Evolutionary conservation across 1,140 invertebrate genomes (phyloP).

Genomic region (Pseudomyrmex dendroicus): DNA sequence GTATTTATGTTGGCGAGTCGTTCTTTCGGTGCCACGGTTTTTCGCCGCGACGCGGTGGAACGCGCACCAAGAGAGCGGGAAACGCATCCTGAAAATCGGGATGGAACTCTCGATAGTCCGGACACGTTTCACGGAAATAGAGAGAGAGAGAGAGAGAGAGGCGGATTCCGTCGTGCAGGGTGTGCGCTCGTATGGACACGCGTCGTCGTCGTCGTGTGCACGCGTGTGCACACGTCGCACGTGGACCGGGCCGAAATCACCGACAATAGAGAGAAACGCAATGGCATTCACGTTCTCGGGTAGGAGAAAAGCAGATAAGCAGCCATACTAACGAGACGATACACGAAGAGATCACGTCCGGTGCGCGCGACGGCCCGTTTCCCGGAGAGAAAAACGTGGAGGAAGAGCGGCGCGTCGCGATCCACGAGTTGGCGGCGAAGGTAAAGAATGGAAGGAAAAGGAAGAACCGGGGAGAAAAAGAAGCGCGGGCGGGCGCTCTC

Average conservation of each 20-base stretch:
- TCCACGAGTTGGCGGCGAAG: background rate
- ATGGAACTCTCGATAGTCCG: constrained; percentile 6
- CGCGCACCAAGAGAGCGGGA: background rate
- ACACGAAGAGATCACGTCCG: constrained; percentile 65
- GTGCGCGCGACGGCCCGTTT: constrained; percentile 11
- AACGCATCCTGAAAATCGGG: constrained; percentile 45
- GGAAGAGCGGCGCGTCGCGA: background rate
- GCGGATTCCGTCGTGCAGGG: constrained; percentile 4
- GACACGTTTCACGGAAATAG: constrained; percentile 30
- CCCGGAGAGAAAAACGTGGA: constrained; percentile 27
- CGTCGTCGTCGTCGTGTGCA: constrained; percentile 15
- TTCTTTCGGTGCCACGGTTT: background rate
- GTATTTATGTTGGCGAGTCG: constrained; percentile 44
- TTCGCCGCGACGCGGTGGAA: background rate
- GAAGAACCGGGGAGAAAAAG: constrained; percentile 25
- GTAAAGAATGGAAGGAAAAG: constrained; percentile 11
- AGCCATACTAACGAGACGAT: constrained; percentile 68
- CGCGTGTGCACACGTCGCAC: constrained; percentile 30
- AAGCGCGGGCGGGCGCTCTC: constrained; percentile 4
- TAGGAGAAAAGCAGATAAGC: constrained; percentile 67
- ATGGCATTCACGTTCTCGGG: constrained; percentile 49
- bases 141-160: constrained; percentile 14
- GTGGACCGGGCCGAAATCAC: constrained; percentile 57
- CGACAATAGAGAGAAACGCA: constrained; percentile 61
- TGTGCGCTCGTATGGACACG: constrained; percentile 43